Evolutionary conservation across 2,888 invertebrate genomes (phyloP).

Genomic region (Hemistola chrysoprasaria): DNA sequence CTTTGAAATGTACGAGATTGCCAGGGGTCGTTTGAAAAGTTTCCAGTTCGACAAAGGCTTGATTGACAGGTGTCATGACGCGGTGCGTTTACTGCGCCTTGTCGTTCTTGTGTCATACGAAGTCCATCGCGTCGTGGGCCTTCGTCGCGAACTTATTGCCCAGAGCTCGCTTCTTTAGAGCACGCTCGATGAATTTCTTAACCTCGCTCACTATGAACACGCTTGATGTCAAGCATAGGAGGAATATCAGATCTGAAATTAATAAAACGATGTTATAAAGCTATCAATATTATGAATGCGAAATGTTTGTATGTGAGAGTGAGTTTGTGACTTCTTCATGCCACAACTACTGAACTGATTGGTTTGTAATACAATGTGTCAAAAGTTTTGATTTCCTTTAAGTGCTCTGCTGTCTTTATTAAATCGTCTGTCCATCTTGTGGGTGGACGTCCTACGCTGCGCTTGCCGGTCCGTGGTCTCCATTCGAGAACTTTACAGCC

Average conservation of each 20-base stretch:
- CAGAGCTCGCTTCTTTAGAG: slow-evolving; percentile 82
- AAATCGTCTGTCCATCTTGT: no score
- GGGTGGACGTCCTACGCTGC: no score
- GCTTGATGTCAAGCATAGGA: slow-evolving; percentile 96
- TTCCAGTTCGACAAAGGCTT: slow-evolving; percentile 2
- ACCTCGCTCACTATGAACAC: slow-evolving; percentile 97
- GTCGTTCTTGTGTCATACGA: slow-evolving; percentile 86
- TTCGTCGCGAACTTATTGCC: slow-evolving; percentile 66
- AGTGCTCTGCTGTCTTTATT: no score
- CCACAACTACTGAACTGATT: no score
- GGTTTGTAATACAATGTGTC: no score
- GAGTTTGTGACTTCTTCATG: no score
- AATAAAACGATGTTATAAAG: background rate
- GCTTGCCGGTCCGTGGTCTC: no score
- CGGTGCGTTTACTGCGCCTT: slow-evolving; percentile 63
- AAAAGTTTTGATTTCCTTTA: no score
- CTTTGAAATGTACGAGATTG: slow-evolving; percentile 20
- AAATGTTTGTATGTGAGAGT: no score
- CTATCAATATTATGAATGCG: no score
- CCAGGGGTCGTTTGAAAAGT: slow-evolving; percentile 24
- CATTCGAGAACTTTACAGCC: no score
- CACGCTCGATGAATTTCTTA: slow-evolving; percentile 92
- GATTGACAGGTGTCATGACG: slow-evolving; percentile 26
- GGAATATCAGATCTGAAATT: slow-evolving; percentile 93
- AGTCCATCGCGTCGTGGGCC: slow-evolving; percentile 83